Evolutionary conservation across 2,113 vertebrate species (phyloP).

Genomic region (Lipotes vexillifer): DNA sequence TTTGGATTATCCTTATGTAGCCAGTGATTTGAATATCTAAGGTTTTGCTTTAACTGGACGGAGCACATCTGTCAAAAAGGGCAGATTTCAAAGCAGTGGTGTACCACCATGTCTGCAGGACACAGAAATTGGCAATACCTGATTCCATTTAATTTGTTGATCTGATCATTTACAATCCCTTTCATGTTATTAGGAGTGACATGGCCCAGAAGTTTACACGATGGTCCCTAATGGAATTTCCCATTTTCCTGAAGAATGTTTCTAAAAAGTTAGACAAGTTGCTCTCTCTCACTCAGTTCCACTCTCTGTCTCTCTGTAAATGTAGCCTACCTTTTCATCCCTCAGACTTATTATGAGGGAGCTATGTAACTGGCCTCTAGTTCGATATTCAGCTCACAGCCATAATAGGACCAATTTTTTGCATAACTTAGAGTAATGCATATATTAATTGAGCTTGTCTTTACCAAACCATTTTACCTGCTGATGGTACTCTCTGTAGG

Average conservation of each 20-base stretch:
- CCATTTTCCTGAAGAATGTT: background rate
- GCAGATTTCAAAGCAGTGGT: background rate
- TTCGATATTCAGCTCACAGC: conserved; percentile 1
- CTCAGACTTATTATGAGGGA: background rate
- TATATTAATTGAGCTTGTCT: conserved; percentile 33
- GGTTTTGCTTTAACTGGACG: background rate
- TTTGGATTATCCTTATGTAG: background rate
- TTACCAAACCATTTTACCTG: conserved; percentile 28
- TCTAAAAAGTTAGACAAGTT: background rate
- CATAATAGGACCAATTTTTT: conserved; percentile 24
- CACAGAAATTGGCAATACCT: background rate
- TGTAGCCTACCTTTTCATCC: background rate
- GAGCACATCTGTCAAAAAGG: background rate
- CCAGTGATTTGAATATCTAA: background rate
- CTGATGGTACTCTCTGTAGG: background rate
- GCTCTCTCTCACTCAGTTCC: background rate
- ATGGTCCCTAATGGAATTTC: background rate
- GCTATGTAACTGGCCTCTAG: background rate
- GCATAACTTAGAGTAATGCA: conserved; percentile 6
- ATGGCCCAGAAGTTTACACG: background rate
- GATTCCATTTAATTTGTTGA: background rate
- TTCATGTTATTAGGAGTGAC: background rate
- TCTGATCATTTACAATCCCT: background rate
- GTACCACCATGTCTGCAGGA: background rate
- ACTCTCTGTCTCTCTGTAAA: background rate